Evolutionary conservation across 2,888 invertebrate species (phyloP).

Genomic region (Girardia tigrina): DNA sequence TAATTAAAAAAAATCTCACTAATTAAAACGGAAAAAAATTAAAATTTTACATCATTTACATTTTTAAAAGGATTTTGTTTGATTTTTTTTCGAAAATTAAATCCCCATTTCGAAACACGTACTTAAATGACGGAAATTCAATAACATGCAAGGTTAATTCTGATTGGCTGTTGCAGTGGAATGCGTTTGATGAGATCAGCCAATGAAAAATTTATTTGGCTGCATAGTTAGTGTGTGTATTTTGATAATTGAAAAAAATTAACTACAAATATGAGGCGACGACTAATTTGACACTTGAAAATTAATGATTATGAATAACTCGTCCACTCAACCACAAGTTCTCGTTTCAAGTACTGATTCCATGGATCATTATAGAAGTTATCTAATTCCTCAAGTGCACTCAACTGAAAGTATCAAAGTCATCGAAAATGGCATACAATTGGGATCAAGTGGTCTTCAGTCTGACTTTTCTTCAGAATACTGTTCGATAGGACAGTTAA

Average conservation of each 20-base stretch:
- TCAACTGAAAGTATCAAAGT: slow-evolving; percentile 2
- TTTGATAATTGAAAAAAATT: slow-evolving; percentile 3
- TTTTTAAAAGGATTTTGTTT: too few species aligned
- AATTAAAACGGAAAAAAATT: too few species aligned
- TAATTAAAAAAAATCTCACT: too few species aligned
- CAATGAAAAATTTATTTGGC: not conserved
- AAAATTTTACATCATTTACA: too few species aligned
- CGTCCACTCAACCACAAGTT: slow-evolving; percentile 14
- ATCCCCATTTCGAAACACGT: not conserved
- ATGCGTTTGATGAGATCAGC: not conserved
- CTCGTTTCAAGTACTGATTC: slow-evolving; percentile 20
- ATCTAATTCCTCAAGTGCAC: slow-evolving; percentile 17
- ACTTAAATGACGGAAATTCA: not conserved
- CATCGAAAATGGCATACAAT: not conserved
- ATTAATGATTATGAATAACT: slow-evolving; percentile 5
- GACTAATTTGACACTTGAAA: slow-evolving; percentile 20
- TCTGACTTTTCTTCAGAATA: slow-evolving; percentile 2
- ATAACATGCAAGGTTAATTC: not conserved
- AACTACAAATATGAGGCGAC: slow-evolving; percentile 17
- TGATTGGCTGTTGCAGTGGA: not conserved
- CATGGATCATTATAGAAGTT: slow-evolving; percentile 15
- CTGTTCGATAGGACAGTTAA: not conserved
- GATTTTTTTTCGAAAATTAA: too few species aligned
- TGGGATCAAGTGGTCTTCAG: slow-evolving; percentile 20
- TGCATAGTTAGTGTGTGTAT: not conserved